Evolutionary conservation across 2,113 vertebrate genomes (phyloP), one percentile per base, ranked within the genome.

Genomic region (Phaethornis superciliosus): DNA sequence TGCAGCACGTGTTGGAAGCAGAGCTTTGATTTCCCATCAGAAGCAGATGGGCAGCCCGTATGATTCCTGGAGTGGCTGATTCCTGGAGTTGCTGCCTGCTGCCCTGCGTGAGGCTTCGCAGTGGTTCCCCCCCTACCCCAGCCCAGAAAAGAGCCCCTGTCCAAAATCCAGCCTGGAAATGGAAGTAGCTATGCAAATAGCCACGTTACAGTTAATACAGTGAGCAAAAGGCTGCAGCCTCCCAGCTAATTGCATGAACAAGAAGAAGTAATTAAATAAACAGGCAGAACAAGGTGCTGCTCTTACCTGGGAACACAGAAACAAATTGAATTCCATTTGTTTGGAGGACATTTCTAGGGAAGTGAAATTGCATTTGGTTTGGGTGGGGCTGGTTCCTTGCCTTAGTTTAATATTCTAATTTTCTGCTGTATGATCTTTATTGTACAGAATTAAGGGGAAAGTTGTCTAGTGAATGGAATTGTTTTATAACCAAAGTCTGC

Each of bases 221-320:
- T 76, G 70, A 93, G 82, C 52, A 62, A 94, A 94, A 91, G 59
- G 37, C 94, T 90, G 49, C 83, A 74, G 33, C 77, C 82, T 83
- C 69, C 58, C 78, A n/a, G 46, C 46, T 94, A 90, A 95, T 89
- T 89, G 67, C 63, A 75, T 93, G 93, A 94, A 88, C 51, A 88
- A 89, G 91, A 51, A 89, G 27, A 23, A 82, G 89, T 92, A 89
- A 96, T 96, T 91, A 88, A 93, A 84, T 90, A 94, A 93, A 78
- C 74, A 88, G 79, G 69, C 63, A 65, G 89, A 94, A 80, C 79
- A 91, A 96, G 89, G 93, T 95, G 91, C 76, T 77, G 76, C 80
- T 7, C 23, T 91, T 94, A 96, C 90, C 81, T 96, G 86, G 63
- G 71, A 93, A 90, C 72, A 60, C 46, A 90, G 83, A 37, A 85